A percentile compares a stretch with the other conserved stretches of the same genome.
These are phyloP conservation scores for Branchipolynoe longqiensis DNA, from an alignment of 2,888 invertebrate species.

Conservation along the genomic window DNA sequence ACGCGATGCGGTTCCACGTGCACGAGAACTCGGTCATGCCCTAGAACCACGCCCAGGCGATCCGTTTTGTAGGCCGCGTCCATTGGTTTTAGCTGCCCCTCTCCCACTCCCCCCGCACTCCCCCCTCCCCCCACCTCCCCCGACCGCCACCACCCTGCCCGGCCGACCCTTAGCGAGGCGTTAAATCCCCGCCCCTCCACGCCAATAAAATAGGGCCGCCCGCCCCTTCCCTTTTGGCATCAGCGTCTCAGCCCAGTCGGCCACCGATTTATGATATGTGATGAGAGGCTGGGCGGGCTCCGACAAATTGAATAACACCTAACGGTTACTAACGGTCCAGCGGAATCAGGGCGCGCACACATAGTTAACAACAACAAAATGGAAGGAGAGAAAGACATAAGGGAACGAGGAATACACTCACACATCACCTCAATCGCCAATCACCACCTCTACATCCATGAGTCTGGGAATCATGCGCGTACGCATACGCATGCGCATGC, in stretches of 20 bases:
- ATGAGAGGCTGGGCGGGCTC: conserved; percentile 14
- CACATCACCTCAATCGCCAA: too few relatives aligned
- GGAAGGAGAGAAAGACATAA: too few relatives aligned
- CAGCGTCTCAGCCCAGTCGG: not conserved
- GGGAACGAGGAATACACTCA: too few relatives aligned
- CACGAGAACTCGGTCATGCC: not conserved
- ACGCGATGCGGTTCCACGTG: not conserved
- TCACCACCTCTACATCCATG: too few relatives aligned
- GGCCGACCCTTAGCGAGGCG: conserved; percentile 33
- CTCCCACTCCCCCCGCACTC: too few relatives aligned
- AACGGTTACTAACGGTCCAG: not conserved
- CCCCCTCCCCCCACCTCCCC: too few relatives aligned
- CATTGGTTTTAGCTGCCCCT: too few relatives aligned
- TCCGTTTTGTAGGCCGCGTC: conserved; percentile 33
- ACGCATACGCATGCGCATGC: not conserved
- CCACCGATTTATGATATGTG: conserved; percentile 28
- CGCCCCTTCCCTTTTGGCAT: not conserved
- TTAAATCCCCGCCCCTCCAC: conserved; percentile 21
- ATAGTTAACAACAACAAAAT: too few relatives aligned
- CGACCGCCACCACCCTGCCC: conserved; percentile 5
- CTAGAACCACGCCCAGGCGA: not conserved
- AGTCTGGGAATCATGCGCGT: not conserved
- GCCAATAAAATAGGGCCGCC: conserved; percentile 8
- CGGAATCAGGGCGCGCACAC: not conserved
- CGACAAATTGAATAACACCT: conserved; percentile 46